A percentile compares a stretch with the other conserved stretches of the same genome.
Conservation (phyloP, 2,888 invertebrate species). For the Sphaerophoria taeniata region DNA sequence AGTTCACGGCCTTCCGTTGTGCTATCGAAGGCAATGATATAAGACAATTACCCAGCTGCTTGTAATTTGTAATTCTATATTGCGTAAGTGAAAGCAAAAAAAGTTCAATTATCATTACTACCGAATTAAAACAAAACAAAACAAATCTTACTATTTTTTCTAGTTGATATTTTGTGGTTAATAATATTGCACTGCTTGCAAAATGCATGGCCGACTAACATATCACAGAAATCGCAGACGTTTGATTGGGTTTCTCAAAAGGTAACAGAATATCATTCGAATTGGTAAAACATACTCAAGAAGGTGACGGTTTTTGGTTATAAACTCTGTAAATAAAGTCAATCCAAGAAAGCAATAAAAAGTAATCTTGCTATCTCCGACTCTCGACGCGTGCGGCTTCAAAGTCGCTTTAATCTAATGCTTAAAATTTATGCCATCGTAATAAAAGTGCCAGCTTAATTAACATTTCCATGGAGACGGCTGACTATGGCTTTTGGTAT, state of each 20-base stretch:
- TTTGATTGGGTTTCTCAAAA: constrained; percentile 56
- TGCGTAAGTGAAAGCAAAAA: background rate
- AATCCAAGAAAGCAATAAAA: constrained; percentile 7
- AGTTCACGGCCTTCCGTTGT: too few relatives aligned
- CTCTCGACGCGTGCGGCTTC: background rate
- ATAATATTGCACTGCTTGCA: background rate
- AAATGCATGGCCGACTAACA: constrained; percentile 56
- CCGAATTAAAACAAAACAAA: background rate
- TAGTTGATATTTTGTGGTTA: background rate
- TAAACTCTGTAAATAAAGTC: constrained; percentile 29
- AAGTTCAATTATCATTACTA: background rate
- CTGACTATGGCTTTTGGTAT: background rate
- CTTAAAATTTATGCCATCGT: constrained; percentile 2
- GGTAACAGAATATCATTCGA: constrained; percentile 37
- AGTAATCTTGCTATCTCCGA: background rate
- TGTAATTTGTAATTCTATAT: too few relatives aligned
- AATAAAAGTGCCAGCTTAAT: constrained; percentile 15
- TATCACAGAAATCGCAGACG: constrained; percentile 59
- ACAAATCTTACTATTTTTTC: constrained; percentile 11
- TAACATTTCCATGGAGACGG: constrained; percentile 28
- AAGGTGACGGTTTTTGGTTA: constrained; percentile 50
- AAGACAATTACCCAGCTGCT: too few relatives aligned
- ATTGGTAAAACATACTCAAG: background rate
- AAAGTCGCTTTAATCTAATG: background rate
- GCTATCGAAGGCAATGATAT: too few relatives aligned